Evolutionary conservation across 2,888 invertebrate species (phyloP), one percentile per base, ranked within the genome.

Genomic region (Melangyna quadrimaculata): DNA sequence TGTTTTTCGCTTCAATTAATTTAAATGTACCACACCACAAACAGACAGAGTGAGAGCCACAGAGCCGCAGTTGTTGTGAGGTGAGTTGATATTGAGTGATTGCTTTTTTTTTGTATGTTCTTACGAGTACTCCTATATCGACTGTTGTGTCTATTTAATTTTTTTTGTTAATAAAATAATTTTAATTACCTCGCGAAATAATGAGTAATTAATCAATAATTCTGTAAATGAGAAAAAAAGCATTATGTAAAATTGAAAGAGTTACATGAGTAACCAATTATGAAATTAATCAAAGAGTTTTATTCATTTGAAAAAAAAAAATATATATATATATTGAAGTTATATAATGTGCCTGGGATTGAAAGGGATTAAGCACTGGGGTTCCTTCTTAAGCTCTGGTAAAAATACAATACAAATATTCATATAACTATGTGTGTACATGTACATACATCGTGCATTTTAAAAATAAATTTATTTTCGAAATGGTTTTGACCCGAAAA

Each of bases 1-100:
- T 80, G 80, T 77, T 86, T 78, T 74, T 74, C 67, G 78, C 74
- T 81, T 87, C 81, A 78, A 87, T 81, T 74, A 82, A 87, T 87
- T 82, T 78, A 70, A 71, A 81, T 74, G 63, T 29, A 67, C 74
- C 74, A 67, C 70, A n/a, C n/a, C n/a, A n/a, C n/a, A n/a, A n/a
- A n/a, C n/a, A 74, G 37, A 22, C 22, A 19, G 29, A 29, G 70
- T 24, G 12, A 10, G 27, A 29, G 61, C 35, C 51, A 14, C 24
- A 35, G 12, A 43, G 61, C 55, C 59, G 32, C 17, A 12, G 29
- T 35, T 51, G 22, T 48, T 63, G 27, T 9, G 19, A 53, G 67
- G 45, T 51, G 51, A 51, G 51, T 51, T 35, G 35, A 37, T 51
- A 67, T 35, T 35, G 48, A 67, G 35, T 67, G 51, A 51, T 67